A percentile compares a stretch with the other conserved stretches of the same genome.
Conservation (phyloP, 2,797 vertebrate species). For the Lates japonicus region DNA sequence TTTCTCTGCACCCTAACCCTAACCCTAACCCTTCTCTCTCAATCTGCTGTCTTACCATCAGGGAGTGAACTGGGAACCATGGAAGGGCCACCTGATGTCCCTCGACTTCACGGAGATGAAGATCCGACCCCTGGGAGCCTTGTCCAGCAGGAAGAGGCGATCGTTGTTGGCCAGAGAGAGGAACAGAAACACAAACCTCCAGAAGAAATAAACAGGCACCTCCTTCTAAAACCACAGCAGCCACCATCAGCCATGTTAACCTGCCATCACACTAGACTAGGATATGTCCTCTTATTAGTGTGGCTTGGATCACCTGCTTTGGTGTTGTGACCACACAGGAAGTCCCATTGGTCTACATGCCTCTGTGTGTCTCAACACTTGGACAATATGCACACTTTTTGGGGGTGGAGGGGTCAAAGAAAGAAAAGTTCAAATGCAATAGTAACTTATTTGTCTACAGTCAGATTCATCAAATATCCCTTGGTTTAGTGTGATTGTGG, state of each 20-base stretch:
- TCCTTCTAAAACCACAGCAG: background rate
- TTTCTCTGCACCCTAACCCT: background rate
- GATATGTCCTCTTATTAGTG: background rate
- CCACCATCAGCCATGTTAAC: conserved; percentile 16
- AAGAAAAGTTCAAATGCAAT: conserved; percentile 17
- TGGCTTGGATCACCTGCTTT: conserved; percentile 7
- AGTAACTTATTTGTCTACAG: conserved; percentile 59
- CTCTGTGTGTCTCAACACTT: conserved; percentile 20
- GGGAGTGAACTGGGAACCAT: conserved; percentile 94
- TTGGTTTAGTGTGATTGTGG: conserved; percentile 39
- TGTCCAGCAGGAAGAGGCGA: conserved; percentile 83
- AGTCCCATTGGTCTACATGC: conserved; percentile 3
- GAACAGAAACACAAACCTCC: conserved; percentile 61
- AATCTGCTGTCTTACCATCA: conserved; percentile 59
- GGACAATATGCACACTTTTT: conserved; percentile 19
- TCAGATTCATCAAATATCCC: conserved; percentile 34
- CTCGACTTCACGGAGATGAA: conserved; percentile 93
- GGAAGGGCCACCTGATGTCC: conserved; percentile 93
- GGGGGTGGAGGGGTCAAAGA: background rate
- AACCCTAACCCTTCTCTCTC: too few relatives aligned
- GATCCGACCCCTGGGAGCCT: conserved; percentile 84
- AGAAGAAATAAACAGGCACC: conserved; percentile 42
- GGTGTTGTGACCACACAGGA: background rate
- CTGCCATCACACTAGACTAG: conserved; percentile 39
- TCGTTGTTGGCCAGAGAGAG: conserved; percentile 75